Evolutionary conservation across 1,140 invertebrate genomes (phyloP), one percentile per base, ranked within the genome.

Genomic region (Drosophila kurseongensis): DNA sequence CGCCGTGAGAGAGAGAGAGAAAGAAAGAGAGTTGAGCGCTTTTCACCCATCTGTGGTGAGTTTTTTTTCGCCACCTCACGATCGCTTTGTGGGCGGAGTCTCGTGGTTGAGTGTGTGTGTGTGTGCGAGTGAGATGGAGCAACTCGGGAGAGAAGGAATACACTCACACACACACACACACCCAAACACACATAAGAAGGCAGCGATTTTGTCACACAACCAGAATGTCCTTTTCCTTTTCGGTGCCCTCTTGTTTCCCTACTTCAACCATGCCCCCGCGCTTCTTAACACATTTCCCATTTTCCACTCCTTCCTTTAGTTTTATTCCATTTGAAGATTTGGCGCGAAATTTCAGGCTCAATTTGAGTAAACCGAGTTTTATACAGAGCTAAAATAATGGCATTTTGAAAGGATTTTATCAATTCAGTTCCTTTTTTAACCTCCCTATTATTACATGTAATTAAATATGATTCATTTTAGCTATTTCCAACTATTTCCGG

Each of bases 71-170:
- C 14, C n/a, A 29, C 32, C 80, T 75, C 80, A 78, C 82, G 82
- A 85, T 85, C 82, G 82, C 55, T 86, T 85, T 75, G 78, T 66
- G 82, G 82, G 82, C 82, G 82, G 82, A 81, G 82, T 55, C 63
- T 68, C 12, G 44, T 8, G n/a, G 36, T 14, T n/a, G 56, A 38
- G 51, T 56, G 55, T 57, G 58, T 16, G 35, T 42, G 32, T 27
- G 61, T 42, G 81, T 51, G 78, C 35, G 32, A 85, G 69, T 51
- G 82, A 81, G 69, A 85, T 47, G 38, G 63, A 41, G 51, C 32
- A 29, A 32, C 5, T 40, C 8, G 29, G 23, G 23, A 27, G 51
- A n/a, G 42, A 40, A 60, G 13, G 14, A 16, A 9, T 14, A 38
- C 36, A 36, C 35, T 3, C 13, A 32, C 35, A 29, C 36, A 48